A percentile compares a stretch with the other conserved stretches of the same genome.
Conservation (phyloP, 2,113 vertebrate species). For the Beaufortia kweichowensis region DNA sequence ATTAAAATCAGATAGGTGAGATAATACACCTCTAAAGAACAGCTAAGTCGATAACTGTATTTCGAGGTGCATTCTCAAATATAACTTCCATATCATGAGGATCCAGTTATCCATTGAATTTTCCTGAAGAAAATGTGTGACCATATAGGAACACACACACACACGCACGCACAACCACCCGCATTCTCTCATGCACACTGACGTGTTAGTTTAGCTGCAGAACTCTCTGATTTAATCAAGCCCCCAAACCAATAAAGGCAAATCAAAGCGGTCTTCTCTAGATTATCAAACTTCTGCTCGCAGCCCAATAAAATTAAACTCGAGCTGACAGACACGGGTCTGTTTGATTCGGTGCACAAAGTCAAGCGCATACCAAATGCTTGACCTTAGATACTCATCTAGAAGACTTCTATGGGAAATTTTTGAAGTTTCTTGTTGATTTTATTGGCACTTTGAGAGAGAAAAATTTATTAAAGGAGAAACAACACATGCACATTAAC, state of each 20-base stretch:
- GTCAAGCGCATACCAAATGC: conserved; percentile 17
- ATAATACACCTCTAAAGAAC: conserved; percentile 25
- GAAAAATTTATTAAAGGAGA: not conserved
- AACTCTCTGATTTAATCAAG: conserved; percentile 33
- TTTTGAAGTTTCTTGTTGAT: not conserved
- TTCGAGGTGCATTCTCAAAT: conserved; percentile 11
- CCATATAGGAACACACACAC: not conserved
- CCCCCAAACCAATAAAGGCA: conserved; percentile 31
- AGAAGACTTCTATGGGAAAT: not conserved
- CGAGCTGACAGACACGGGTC: conserved; percentile 18
- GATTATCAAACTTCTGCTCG: conserved; percentile 36
- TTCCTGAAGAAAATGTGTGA: not conserved
- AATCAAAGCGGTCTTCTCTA: conserved; percentile 33
- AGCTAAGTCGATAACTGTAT: conserved; percentile 24
- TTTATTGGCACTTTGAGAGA: not conserved
- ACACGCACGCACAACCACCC: conserved; percentile 8
- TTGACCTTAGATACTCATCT: conserved; percentile 16
- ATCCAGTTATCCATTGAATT: conserved; percentile 24
- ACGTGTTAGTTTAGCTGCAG: conserved; percentile 16
- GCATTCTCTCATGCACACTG: conserved; percentile 10
- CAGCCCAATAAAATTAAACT: conserved; percentile 27
- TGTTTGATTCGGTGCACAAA: conserved; percentile 2
- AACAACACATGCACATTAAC: not conserved
- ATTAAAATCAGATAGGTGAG: conserved; percentile 41
- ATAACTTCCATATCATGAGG: conserved; percentile 19